These are phyloP conservation scores for Steinernema carpocapsae DNA, from an alignment of 2,888 invertebrate genomes.

Conservation along the genomic window DNA sequence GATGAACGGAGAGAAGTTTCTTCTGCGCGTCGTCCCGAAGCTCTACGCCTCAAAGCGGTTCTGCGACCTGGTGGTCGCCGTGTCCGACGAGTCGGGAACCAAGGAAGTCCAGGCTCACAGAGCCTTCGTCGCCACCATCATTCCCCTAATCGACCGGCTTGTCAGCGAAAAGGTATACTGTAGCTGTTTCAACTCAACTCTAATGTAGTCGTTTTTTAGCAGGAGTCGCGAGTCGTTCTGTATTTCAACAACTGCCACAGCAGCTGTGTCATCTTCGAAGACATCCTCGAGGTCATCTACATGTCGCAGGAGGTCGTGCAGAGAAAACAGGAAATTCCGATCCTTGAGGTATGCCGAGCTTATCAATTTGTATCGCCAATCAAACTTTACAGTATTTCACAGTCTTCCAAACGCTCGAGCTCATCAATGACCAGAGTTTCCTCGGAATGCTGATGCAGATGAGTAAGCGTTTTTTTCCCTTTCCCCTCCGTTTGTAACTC, in stretches of 20 bases:
- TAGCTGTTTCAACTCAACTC: neutral
- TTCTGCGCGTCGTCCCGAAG: slow-evolving; percentile 8
- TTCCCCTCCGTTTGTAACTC: neutral
- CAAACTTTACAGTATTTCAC: slow-evolving; percentile 10
- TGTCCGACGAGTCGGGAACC: slow-evolving; percentile 24
- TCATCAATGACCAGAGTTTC: slow-evolving; percentile 16
- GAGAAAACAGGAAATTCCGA: slow-evolving; percentile 31
- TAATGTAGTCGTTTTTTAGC: neutral
- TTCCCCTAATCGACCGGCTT: slow-evolving; percentile 9
- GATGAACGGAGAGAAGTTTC: slow-evolving; percentile 28
- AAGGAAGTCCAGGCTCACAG: slow-evolving; percentile 24
- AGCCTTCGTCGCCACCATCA: neutral
- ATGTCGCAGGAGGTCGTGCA: slow-evolving; percentile 15
- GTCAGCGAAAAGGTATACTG: slow-evolving; percentile 33
- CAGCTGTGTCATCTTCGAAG: slow-evolving; percentile 28
- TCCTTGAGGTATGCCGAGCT: slow-evolving; percentile 17
- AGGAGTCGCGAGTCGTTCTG: slow-evolving; percentile 14
- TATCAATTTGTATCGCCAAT: slow-evolving; percentile 21
- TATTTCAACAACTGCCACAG: slow-evolving; percentile 24
- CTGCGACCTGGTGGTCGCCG: neutral
- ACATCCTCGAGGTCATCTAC: slow-evolving; percentile 26
- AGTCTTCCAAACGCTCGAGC: slow-evolving; percentile 26
- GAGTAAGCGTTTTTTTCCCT: neutral
- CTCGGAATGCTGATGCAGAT: slow-evolving; percentile 19
- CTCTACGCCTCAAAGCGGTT: slow-evolving; percentile 29